A percentile compares a stretch with the other conserved stretches of the same genome.
These are phyloP conservation scores for Lottia scabra DNA, from an alignment of 2,888 invertebrate genomes.

Conservation along the genomic window DNA sequence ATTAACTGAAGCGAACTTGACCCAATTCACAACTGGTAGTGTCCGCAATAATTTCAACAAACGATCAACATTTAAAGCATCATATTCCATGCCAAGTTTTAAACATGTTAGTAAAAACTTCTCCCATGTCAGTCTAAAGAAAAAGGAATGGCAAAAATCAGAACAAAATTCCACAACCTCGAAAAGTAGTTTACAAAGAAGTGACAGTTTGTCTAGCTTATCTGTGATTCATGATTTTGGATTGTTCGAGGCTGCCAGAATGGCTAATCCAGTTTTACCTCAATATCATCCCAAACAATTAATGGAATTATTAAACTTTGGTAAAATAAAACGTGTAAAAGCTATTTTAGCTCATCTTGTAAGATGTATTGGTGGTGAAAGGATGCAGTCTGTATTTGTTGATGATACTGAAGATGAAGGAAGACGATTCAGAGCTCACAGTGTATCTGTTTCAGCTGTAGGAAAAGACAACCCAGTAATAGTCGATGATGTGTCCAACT, in stretches of 20 bases:
- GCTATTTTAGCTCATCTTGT: constrained; percentile 97
- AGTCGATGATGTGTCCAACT: constrained; percentile 9
- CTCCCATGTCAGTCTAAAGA: constrained; percentile 28
- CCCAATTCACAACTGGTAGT: constrained; percentile 36
- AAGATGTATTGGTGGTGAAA: constrained; percentile 74
- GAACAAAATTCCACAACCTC: constrained; percentile 23
- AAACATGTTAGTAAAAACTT: constrained; percentile 31
- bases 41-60: constrained; percentile 39
- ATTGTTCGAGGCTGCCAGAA: constrained; percentile 95
- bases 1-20: constrained; percentile 58
- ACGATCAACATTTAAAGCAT: constrained; percentile 49
- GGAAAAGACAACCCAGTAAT: constrained; percentile 20
- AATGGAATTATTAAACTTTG: constrained; percentile 97
- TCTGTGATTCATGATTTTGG: constrained; percentile 68
- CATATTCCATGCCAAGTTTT: constrained; percentile 55
- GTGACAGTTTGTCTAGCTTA: constrained; percentile 58
- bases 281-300: constrained; percentile 99
- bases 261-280: constrained; percentile 96
- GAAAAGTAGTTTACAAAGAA: constrained; percentile 39
- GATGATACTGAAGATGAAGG: constrained; percentile 48
- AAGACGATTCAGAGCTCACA: constrained; percentile 34
- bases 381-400: constrained; percentile 34
- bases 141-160: constrained; percentile 37
- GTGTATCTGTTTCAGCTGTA: constrained; percentile 36
- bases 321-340: constrained; percentile 95